Evolutionary conservation across 2,888 invertebrate species (phyloP), one percentile per base, ranked within the genome.

Genomic region (Epistrophe eligans): DNA sequence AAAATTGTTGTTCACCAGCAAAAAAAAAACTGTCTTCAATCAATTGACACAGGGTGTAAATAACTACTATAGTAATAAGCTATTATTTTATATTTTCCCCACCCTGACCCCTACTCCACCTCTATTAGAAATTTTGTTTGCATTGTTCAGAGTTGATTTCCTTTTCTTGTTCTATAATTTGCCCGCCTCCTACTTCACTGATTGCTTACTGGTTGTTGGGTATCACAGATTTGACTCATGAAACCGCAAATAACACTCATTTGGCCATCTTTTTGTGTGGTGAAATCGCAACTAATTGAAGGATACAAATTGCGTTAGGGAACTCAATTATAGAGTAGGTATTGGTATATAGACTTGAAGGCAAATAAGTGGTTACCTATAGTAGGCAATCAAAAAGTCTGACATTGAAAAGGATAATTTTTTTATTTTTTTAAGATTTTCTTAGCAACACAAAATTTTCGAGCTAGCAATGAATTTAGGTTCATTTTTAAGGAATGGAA

Each of bases 161-260:
- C 71, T 79, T 79, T 84, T 84, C 84, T 84, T 76, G 79, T 84
- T 79, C 62, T 50, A 32, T 77, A 76, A 80, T 84, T 84, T 80
- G 43, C 19, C 43, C 60, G 28, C 48, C 45, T 62, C 11, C 76
- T 62, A 8, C 76, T 32, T 32, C 0, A 55, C 4, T 38, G 28
- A 5, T 28, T n/a, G n/a, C n/a, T n/a, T n/a, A n/a, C 24, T 24
- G 0, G 32, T 0, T 32, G 32, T 24, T 32, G 0, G 32, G 35
- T 10, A 52, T 74, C 70, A 73, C 32, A 35, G 62, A 57, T 64
- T 71, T 64, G 84, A 76, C 52, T n/a, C n/a, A 79, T 72, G 77
- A 76, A 70, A 77, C 71, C 71, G 35, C 76, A 77, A 77, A 82
- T 81, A 76, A 74, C 62, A 74, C 60, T 62, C 52, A 73, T 80